Conservation (phyloP, 2,888 invertebrate genomes). For the Troides helena region DNA sequence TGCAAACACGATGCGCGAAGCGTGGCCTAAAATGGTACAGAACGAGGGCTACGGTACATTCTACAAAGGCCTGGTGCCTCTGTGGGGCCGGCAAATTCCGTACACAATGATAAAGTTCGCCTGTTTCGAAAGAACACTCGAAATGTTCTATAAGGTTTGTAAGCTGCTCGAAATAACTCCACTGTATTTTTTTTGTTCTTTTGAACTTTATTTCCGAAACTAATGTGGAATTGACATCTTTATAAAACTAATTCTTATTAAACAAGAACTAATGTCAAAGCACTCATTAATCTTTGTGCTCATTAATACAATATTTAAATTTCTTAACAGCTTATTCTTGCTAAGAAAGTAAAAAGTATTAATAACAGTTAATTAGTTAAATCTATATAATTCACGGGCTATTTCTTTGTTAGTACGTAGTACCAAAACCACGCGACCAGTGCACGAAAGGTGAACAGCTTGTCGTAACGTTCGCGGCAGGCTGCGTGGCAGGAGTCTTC, state of each 20-base stretch:
- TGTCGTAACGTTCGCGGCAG: conserved; percentile 94
- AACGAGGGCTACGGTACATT: conserved; percentile 94
- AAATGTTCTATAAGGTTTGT: conserved; percentile 88
- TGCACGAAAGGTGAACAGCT: conserved; percentile 96
- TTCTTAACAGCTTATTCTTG: no score
- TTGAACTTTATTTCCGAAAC: no score
- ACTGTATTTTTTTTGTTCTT: no score
- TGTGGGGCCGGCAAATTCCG: conserved; percentile 98
- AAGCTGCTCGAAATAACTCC: background rate
- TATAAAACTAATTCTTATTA: no score
- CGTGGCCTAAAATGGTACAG: conserved; percentile 92
- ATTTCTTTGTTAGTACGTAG: conserved; percentile 82
- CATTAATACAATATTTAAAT: no score
- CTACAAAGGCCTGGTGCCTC: conserved; percentile 97
- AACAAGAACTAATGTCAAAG: no score
- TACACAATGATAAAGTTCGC: conserved; percentile 99
- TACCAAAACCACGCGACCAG: conserved; percentile 94
- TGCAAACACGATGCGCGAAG: conserved; percentile 92
- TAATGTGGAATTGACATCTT: no score
- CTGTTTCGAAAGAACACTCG: conserved; percentile 98
- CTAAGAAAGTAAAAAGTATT: no score
- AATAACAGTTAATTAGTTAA: no score
- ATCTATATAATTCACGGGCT: background rate
- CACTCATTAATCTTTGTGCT: no score
- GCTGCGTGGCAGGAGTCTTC: conserved; percentile 99